Percentiles rank a stretch among this genome's conserved stretches.
phyloP scores from a whole-genome alignment of 2,113 vertebrate genomes.

The Stigmatopora nigra region DNA sequence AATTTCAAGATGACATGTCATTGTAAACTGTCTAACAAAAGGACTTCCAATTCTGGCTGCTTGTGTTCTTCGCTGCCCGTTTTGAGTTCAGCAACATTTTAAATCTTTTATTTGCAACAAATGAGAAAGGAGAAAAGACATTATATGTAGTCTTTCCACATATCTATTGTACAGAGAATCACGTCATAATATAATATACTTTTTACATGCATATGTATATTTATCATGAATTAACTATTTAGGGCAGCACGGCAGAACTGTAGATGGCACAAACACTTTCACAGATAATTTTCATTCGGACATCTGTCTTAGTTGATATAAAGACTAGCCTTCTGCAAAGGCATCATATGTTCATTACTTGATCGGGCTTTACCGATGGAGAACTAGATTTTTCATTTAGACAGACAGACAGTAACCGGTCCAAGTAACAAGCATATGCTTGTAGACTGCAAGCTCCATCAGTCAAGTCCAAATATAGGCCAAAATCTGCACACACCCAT shows the following conservation, averaged over 20 bases:
- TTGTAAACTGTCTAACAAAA: conserved; percentile 23
- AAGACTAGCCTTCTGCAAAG: too few species aligned
- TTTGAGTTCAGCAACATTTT: conserved; percentile 4
- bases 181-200: too few species aligned
- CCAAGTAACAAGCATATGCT: conserved; percentile 25
- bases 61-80: conserved; percentile 17
- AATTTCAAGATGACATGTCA: conserved; percentile 34
- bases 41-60: conserved; percentile 14
- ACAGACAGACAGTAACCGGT: conserved; percentile 4
- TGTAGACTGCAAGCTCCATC: conserved; percentile 22
- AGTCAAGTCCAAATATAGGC: conserved; percentile 56
- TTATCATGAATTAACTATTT: too few species aligned
- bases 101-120: not conserved
- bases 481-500: conserved; percentile 51
- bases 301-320: too few species aligned
- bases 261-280: too few species aligned
- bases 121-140: not conserved
- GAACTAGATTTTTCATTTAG: not conserved
- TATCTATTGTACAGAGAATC: too few species aligned
- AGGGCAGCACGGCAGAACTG: too few species aligned
- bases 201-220: too few species aligned
- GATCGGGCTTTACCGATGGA: too few species aligned
- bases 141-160: not conserved
- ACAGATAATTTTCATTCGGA: too few species aligned
- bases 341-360: too few species aligned